A percentile compares a stretch with the other conserved stretches of the same genome.
These are phyloP conservation scores for Apostichopus parvimensis DNA, from an alignment of 35 echinoderm and acorn worm genomes.

Conservation along the genomic window DNA sequence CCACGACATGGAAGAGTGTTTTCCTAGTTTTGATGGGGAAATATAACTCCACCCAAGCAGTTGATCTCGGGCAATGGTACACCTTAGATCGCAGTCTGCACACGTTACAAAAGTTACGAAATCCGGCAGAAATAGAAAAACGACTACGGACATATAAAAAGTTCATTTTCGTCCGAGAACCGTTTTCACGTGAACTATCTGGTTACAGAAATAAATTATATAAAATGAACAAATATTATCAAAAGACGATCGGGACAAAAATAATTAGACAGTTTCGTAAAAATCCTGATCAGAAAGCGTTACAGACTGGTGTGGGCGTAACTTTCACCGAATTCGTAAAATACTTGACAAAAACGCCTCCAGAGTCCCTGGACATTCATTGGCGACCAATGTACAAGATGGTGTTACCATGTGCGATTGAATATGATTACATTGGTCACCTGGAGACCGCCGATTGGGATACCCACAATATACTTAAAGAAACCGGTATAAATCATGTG, in stretches of 20 bases:
- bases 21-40: slow-evolving; percentile 81
- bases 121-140: slow-evolving; percentile 59
- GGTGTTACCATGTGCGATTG: slow-evolving; percentile 63
- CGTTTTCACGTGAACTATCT: slow-evolving; percentile 78
- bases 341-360: slow-evolving; percentile 35
- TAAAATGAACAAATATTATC: slow-evolving; percentile 41
- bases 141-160: slow-evolving; percentile 74
- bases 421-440: slow-evolving; percentile 84
- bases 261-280: slow-evolving; percentile 64
- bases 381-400: slow-evolving; percentile 76
- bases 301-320: slow-evolving; percentile 50
- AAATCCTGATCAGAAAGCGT: slow-evolving; percentile 41
- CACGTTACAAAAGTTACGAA: slow-evolving; percentile 48
- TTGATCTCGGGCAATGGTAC: slow-evolving; percentile 52
- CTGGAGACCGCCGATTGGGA: slow-evolving; percentile 73
- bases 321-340: slow-evolving; percentile 75
- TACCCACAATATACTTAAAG: slow-evolving; percentile 66
- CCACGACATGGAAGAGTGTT: slow-evolving; percentile 82
- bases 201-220: slow-evolving; percentile 81
- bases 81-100: slow-evolving; percentile 42
- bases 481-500: slow-evolving; percentile 61
- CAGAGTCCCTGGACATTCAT: slow-evolving; percentile 68
- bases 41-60: slow-evolving; percentile 67
- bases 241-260: slow-evolving; percentile 29
- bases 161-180: slow-evolving; percentile 85